phyloP scores from a whole-genome alignment of 2,888 invertebrate species.

The Scaptomyza tumidula region DNA sequence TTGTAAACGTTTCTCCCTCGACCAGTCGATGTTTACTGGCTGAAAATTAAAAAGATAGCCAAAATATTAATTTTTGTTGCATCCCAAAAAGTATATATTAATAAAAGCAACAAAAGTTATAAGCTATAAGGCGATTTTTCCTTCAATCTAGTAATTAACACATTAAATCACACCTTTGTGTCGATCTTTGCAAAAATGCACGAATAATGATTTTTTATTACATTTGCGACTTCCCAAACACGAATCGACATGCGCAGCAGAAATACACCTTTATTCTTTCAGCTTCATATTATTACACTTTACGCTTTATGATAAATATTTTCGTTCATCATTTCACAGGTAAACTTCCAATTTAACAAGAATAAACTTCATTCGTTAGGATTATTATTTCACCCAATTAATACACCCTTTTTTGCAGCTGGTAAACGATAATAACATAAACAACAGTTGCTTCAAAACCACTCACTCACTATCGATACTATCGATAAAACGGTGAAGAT shows the following conservation, averaged over 20 bases:
- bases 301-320: not conserved
- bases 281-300: not conserved
- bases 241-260: not conserved
- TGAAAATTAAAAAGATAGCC: not conserved
- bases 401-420: not conserved
- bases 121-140: not conserved
- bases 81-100: not conserved
- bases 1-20: constrained; percentile 51
- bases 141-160: not conserved
- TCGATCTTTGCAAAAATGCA: not conserved
- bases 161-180: not conserved
- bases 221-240: not conserved
- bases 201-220: not conserved
- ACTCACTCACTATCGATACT: not conserved
- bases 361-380: not conserved
- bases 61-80: not conserved
- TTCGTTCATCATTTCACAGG: not conserved
- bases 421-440: not conserved
- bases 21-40: not conserved
- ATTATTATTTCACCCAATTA: not conserved
- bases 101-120: not conserved
- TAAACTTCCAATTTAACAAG: not conserved
- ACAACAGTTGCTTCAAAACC: not conserved
- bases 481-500: not conserved
- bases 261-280: not conserved